Conservation (phyloP, 2,113 vertebrate genomes). For the Apteryx owenii region DNA sequence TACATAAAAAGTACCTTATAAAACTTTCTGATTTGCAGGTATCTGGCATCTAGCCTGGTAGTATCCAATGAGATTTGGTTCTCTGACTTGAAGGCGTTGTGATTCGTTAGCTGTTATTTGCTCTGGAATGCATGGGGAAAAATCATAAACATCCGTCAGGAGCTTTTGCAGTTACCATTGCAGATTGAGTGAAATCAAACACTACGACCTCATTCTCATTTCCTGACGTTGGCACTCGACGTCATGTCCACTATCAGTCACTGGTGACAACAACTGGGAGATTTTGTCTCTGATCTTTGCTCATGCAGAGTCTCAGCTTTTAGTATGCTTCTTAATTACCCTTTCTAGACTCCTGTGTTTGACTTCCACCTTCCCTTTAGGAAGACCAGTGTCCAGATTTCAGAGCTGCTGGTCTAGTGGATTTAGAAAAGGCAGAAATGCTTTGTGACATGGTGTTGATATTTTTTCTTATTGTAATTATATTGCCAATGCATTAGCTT, state of each 20-base stretch:
- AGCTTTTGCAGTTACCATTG: background rate
- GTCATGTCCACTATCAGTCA: background rate
- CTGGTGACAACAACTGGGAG: too few relatives aligned
- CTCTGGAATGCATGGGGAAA: background rate
- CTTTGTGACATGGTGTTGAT: background rate
- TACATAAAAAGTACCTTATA: background rate
- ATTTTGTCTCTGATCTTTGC: background rate
- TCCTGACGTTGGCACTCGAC: background rate
- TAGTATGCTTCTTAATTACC: background rate
- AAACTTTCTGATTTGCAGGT: background rate
- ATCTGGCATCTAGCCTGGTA: background rate
- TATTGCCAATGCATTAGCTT: background rate
- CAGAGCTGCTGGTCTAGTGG: background rate
- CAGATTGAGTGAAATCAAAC: background rate
- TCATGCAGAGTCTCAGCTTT: background rate
- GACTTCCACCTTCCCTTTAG: background rate
- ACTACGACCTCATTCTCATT: background rate
- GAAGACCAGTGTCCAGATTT: background rate
- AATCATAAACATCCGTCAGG: background rate
- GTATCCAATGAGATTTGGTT: background rate
- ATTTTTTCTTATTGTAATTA: background rate
- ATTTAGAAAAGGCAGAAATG: background rate
- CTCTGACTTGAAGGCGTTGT: background rate
- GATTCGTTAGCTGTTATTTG: background rate
- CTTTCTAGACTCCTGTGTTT: background rate